phyloP scores from a whole-genome alignment of 2,888 invertebrate genomes.

The Allophyes oxyacanthae region DNA sequence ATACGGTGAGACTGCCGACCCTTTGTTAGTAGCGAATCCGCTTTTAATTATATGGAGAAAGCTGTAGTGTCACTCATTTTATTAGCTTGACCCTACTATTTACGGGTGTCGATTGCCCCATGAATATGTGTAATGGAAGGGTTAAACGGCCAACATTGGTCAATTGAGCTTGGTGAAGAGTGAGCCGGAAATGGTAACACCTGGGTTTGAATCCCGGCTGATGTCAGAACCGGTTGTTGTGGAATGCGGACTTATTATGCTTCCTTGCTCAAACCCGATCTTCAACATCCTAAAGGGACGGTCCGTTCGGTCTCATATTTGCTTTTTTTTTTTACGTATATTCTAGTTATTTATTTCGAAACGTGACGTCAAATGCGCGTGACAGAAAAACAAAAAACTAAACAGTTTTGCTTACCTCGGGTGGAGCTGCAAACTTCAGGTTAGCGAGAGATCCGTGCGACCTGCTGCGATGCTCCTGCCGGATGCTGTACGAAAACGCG shows the following conservation, averaged over 20 bases:
- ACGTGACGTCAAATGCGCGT: background rate
- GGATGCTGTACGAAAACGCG: conserved; percentile 97
- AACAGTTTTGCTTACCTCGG: conserved; percentile 76
- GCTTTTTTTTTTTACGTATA: conserved; percentile 9
- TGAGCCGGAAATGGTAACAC: conserved; percentile 32
- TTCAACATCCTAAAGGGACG: conserved; percentile 13
- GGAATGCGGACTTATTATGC: conserved; percentile 49
- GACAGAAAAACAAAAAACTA: background rate
- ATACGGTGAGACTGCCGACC: conserved; percentile 32
- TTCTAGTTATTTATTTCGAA: background rate
- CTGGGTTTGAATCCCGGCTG: conserved; percentile 24
- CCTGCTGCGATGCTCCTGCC: conserved; percentile 97
- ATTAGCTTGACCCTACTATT: conserved; percentile 46
- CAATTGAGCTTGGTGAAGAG: background rate
- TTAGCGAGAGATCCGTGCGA: conserved; percentile 98
- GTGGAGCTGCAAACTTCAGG: conserved; percentile 95
- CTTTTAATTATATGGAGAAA: conserved; percentile 45
- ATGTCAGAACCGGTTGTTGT: conserved; percentile 35
- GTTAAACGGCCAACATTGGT: conserved; percentile 5
- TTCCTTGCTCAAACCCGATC: conserved; percentile 37
- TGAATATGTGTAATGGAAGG: conserved; percentile 37
- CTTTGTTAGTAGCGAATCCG: conserved; percentile 41
- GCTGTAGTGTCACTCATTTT: conserved; percentile 28
- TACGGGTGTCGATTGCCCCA: conserved; percentile 19
- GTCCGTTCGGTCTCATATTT: background rate